A percentile compares a stretch with the other conserved stretches of the same genome.
Conservation (phyloP, 2,113 vertebrate species). For the Ailurus styani region DNA sequence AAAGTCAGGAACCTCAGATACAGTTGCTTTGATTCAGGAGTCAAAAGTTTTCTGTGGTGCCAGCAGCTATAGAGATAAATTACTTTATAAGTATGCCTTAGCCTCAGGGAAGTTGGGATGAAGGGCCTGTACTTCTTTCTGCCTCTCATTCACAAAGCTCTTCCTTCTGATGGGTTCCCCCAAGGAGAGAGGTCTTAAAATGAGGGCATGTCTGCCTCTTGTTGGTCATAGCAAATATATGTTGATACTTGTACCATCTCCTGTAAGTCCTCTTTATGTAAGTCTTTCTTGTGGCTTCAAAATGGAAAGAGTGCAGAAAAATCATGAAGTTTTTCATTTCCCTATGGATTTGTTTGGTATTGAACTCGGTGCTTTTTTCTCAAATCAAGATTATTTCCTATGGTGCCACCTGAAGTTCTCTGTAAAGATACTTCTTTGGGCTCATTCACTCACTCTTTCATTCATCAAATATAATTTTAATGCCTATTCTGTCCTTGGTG, state of each 20-base stretch:
- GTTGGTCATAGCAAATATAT: background rate
- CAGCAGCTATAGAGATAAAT: background rate
- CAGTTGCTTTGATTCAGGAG: background rate
- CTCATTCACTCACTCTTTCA: background rate
- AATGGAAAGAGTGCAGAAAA: background rate
- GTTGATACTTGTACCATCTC: background rate
- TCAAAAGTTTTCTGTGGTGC: background rate
- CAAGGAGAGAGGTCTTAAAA: background rate
- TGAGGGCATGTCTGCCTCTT: background rate
- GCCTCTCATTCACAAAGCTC: background rate
- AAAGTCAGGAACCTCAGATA: background rate
- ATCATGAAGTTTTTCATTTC: background rate
- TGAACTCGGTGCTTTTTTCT: background rate
- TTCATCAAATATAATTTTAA: background rate
- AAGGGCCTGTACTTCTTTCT: background rate
- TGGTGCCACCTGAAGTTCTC: background rate
- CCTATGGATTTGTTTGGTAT: background rate
- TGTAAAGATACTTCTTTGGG: background rate
- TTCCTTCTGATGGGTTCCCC: background rate
- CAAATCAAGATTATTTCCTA: background rate
- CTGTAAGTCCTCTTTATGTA: background rate
- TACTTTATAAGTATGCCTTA: background rate
- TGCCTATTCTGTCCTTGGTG: background rate
- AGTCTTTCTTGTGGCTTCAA: background rate
- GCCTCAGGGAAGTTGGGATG: too few species aligned